Evolutionary conservation across 2,888 invertebrate species (phyloP).

Genomic region (Eledone cirrhosa): DNA sequence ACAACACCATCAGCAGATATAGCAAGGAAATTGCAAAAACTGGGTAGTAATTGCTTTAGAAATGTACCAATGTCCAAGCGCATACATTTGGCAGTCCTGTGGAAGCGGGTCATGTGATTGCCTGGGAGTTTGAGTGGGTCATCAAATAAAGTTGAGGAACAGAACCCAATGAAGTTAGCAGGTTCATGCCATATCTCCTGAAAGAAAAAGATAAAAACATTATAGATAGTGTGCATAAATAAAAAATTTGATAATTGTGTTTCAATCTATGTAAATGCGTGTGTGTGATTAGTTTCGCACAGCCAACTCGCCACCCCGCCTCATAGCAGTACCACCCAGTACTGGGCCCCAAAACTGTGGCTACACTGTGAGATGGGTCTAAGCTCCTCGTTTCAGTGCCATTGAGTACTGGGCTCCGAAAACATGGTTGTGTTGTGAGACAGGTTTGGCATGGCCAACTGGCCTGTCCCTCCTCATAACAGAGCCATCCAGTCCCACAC

Average conservation of each 20-base stretch:
- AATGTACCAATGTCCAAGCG: slow-evolving; percentile 33
- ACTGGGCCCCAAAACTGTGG: too few species aligned
- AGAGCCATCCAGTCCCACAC: too few species aligned
- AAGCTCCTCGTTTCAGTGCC: too few species aligned
- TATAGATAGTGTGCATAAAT: not conserved
- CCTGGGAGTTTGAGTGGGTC: slow-evolving; percentile 3
- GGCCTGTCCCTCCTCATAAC: too few species aligned
- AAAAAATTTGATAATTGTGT: not conserved
- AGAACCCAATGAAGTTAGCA: slow-evolving; percentile 40
- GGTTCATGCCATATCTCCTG: slow-evolving; percentile 48
- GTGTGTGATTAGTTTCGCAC: too few species aligned
- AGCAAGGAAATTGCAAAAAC: slow-evolving; percentile 40
- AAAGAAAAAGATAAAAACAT: slow-evolving; percentile 19
- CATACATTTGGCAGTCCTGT: slow-evolving; percentile 27
- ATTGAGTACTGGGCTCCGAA: too few species aligned
- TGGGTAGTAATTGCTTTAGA: slow-evolving; percentile 39
- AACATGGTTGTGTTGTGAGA: too few species aligned
- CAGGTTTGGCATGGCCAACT: too few species aligned
- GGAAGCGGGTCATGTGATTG: not conserved
- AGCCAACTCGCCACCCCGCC: too few species aligned
- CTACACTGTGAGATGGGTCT: too few species aligned
- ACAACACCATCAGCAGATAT: slow-evolving; percentile 45
- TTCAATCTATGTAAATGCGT: too few species aligned
- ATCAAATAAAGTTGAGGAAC: slow-evolving; percentile 36
- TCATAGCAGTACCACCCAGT: too few species aligned